Conservation (phyloP, 2,888 invertebrate genomes). For the Heliconius ethilla region DNA sequence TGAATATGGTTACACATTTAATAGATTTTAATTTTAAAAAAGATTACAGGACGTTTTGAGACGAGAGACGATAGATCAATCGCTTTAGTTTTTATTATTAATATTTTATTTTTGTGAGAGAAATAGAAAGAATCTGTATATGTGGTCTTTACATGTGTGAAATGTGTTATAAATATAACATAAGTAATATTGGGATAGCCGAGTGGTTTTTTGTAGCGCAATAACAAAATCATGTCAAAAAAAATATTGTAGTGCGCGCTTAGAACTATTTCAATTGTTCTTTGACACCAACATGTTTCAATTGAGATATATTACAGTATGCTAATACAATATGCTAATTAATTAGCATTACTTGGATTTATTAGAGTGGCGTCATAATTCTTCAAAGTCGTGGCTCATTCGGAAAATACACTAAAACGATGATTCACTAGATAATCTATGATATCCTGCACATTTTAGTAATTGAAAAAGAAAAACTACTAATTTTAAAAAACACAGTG, state of each 20-base stretch:
- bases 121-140: too few relatives aligned
- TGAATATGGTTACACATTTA: not conserved
- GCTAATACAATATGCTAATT: not conserved
- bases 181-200: too few relatives aligned
- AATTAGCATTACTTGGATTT: not conserved
- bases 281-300: not conserved
- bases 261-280: not conserved
- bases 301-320: not conserved
- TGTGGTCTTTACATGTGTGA: too few relatives aligned
- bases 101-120: too few relatives aligned
- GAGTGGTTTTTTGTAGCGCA: too few relatives aligned
- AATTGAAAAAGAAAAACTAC: not conserved
- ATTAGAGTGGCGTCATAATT: not conserved
- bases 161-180: too few relatives aligned
- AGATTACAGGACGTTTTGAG: too few relatives aligned
- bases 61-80: too few relatives aligned
- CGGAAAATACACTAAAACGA: not conserved
- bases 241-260: not conserved
- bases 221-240: not conserved
- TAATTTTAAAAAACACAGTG: not conserved
- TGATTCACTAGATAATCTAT: not conserved
- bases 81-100: too few relatives aligned
- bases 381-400: constrained; percentile 1
- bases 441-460: not conserved
- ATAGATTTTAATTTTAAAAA: not conserved